Conservation (phyloP, 2,113 vertebrate species). For the Ginglymostoma cirratum region DNA sequence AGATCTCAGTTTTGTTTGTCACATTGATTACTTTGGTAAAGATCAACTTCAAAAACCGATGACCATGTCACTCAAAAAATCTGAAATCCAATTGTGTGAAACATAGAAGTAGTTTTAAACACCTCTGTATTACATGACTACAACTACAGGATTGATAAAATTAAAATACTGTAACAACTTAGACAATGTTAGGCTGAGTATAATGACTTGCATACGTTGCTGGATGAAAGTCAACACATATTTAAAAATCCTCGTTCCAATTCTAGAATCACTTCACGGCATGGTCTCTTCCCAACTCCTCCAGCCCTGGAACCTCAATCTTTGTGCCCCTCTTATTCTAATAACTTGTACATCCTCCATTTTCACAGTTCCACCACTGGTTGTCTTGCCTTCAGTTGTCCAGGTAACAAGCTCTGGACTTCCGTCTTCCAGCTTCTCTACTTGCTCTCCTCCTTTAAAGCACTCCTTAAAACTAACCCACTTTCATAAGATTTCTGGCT, state of each 20-base stretch:
- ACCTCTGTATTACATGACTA: background rate
- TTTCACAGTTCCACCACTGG: background rate
- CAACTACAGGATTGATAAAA: background rate
- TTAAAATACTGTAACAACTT: background rate
- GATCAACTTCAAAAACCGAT: background rate
- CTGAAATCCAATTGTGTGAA: background rate
- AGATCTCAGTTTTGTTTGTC: background rate
- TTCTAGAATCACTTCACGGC: background rate
- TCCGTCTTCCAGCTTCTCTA: background rate
- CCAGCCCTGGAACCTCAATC: background rate
- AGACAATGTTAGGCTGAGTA: background rate
- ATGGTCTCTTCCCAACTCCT: too few relatives aligned
- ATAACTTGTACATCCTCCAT: background rate
- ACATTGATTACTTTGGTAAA: background rate
- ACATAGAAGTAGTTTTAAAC: background rate
- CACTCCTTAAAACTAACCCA: background rate
- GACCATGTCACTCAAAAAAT: background rate
- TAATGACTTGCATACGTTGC: background rate
- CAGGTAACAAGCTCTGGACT: background rate
- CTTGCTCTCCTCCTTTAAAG: background rate
- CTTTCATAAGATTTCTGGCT: background rate
- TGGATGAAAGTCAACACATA: background rate
- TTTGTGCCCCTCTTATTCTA: background rate
- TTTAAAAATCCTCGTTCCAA: background rate
- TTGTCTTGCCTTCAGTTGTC: background rate